A percentile compares a stretch with the other conserved stretches of the same genome.
phyloP scores from a whole-genome alignment of 1,140 invertebrate species.

The Colletes latitarsis region DNA sequence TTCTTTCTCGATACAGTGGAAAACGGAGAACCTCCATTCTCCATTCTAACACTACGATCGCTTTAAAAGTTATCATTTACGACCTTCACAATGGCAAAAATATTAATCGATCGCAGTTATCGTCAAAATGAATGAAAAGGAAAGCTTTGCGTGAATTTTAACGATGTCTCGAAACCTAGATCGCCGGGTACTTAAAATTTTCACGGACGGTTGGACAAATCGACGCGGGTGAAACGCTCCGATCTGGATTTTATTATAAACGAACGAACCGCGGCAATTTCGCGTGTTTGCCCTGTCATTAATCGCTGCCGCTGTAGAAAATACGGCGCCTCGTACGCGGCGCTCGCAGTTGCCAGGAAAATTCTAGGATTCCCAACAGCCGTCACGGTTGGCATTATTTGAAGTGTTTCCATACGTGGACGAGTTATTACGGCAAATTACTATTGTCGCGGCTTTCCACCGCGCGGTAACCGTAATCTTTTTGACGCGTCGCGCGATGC shows the following conservation, averaged over 20 bases:
- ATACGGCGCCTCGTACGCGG: neutral
- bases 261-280: slow-evolving; percentile 1
- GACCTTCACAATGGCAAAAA: no score
- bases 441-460: slow-evolving; percentile 60
- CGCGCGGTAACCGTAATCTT: slow-evolving; percentile 56
- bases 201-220: neutral
- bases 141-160: no score
- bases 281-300: slow-evolving; percentile 7
- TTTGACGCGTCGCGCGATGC: slow-evolving; percentile 58
- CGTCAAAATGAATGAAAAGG: no score
- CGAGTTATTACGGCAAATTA: slow-evolving; percentile 64
- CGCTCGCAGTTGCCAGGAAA: slow-evolving; percentile 1
- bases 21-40: no score
- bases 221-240: neutral
- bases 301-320: slow-evolving; percentile 18
- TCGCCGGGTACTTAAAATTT: neutral
- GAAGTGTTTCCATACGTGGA: slow-evolving; percentile 61
- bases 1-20: no score
- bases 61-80: no score
- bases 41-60: no score
- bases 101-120: no score
- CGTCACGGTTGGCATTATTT: slow-evolving; percentile 47
- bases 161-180: neutral
- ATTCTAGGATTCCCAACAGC: slow-evolving; percentile 51
- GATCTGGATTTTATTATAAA: slow-evolving; percentile 1